phyloP scores from a whole-genome alignment of 2,113 vertebrate species.

The Boleophthalmus pectinirostris region DNA sequence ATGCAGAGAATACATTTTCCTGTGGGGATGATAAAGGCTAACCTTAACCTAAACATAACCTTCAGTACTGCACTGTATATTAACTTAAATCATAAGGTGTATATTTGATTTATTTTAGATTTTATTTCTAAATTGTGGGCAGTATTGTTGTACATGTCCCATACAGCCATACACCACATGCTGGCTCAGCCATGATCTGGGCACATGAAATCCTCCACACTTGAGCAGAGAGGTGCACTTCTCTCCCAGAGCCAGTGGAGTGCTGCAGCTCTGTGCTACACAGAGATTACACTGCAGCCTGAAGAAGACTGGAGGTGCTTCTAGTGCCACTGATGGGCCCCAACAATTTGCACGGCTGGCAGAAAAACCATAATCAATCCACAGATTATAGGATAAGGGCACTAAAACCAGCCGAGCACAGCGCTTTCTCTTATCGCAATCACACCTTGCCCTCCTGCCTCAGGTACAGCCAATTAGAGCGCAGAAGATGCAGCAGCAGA shows the following conservation, averaged over 20 bases:
- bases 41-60: too few relatives aligned
- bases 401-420: conserved; percentile 74
- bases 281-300: conserved; percentile 20
- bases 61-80: too few relatives aligned
- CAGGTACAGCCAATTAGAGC: conserved; percentile 75
- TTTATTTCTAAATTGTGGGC: too few relatives aligned
- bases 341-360: conserved; percentile 74
- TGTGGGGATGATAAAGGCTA: too few relatives aligned
- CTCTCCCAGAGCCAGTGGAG: conserved; percentile 1
- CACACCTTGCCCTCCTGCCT: conserved; percentile 71
- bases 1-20: too few relatives aligned
- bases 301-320: conserved; percentile 42
- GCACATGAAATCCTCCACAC: background rate
- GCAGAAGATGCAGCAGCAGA: conserved; percentile 50
- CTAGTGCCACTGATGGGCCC: conserved; percentile 59
- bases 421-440: conserved; percentile 75
- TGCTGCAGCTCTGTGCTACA: conserved; percentile 21
- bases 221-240: background rate
- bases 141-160: background rate
- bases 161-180: background rate
- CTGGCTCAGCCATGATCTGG: background rate
- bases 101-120: too few relatives aligned
- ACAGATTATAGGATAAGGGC: conserved; percentile 77
- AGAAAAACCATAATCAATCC: conserved; percentile 79
- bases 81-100: too few relatives aligned